Percentiles rank a stretch among this genome's conserved stretches.
Evolutionary conservation across 1,140 invertebrate species (phyloP).

Genomic region (Agrypnia vestita): DNA sequence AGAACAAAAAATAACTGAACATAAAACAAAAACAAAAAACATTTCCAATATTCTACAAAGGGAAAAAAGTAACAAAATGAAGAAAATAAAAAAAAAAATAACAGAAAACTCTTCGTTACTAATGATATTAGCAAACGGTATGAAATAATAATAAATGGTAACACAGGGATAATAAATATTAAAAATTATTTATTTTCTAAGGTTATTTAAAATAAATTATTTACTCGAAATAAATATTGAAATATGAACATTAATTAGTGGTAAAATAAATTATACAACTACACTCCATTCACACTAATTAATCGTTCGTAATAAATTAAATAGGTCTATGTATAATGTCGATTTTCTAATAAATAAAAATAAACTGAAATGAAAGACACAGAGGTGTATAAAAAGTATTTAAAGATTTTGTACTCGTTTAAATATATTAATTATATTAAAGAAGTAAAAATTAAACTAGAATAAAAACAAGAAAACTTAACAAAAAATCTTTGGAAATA

Average conservation of each 20-base stretch:
- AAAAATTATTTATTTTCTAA: background rate
- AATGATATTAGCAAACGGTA: constrained; percentile 17
- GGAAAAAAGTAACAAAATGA: constrained; percentile 38
- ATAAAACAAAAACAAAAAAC: constrained; percentile 10
- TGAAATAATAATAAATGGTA: constrained; percentile 15
- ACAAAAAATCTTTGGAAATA: background rate
- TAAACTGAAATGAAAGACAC: constrained; percentile 8
- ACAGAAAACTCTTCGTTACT: constrained; percentile 19
- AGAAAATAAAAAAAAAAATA: constrained; percentile 35
- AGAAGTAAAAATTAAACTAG: background rate
- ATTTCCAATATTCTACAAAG: constrained; percentile 46
- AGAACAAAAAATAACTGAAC: constrained; percentile 18
- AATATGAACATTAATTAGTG: constrained; percentile 14
- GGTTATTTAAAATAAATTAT: background rate
- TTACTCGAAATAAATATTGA: constrained; percentile 1
- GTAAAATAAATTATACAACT: constrained; percentile 27
- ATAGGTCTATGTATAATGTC: background rate
- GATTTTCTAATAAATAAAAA: background rate
- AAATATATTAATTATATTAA: too few species aligned
- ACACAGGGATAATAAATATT: constrained; percentile 12
- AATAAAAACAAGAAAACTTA: background rate
- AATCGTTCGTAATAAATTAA: constrained; percentile 30
- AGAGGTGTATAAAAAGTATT: background rate
- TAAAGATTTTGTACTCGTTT: too few species aligned
- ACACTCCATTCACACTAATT: background rate